Base-by-base conservation (phyloP, 2,888 invertebrate species). In the Polylopha cassiicola region DNA sequence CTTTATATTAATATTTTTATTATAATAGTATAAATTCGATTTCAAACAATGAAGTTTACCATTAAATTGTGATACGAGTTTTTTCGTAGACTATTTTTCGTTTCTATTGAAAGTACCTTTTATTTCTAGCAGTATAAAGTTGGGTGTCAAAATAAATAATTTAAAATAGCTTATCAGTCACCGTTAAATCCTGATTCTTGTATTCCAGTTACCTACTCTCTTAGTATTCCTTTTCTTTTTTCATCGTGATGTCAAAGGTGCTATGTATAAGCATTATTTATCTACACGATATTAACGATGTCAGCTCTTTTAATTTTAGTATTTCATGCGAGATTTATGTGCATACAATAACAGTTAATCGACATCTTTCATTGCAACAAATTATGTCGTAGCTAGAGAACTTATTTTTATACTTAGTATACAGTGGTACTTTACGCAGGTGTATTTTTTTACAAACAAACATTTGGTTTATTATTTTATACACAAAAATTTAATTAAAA, bases 31-130 rank as follows among this genome's bases (percentile, higher is more conserved):
- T 33, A 32, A 24, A 39, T n/a, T n/a, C n/a, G n/a, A n/a, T n/a
- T n/a, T n/a, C n/a, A 60, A 51, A 55, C 57, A 56, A 58, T 58
- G 61, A n/a, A 65, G 56, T 59, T 51, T 56, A 56, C 53, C 58
- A 50, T 66, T 63, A 60, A 62, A 66, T 61, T 71, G 70, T 71
- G 70, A 71, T 71, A 70, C 63, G 62, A 64, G 49, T 60, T 53
- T 51, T 61, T 51, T 58, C 64, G 53, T 51, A 56, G 58, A 56
- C 49, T 60, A 58, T 50, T 55, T 50, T 58, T 48, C 50, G 39
- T 46, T 49, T 51, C 54, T 53, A 45, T 53, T 54, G 48, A 58
- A 22, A 33, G 14, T 15, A 15, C 13, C 14, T 29, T 23, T 24
- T 41, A 8, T 15, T 26, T 41, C 21, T 27, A 16, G 20, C 24